These are phyloP conservation scores for Drosophila insularis DNA, from an alignment of 1,140 invertebrate genomes.

Conservation along the genomic window DNA sequence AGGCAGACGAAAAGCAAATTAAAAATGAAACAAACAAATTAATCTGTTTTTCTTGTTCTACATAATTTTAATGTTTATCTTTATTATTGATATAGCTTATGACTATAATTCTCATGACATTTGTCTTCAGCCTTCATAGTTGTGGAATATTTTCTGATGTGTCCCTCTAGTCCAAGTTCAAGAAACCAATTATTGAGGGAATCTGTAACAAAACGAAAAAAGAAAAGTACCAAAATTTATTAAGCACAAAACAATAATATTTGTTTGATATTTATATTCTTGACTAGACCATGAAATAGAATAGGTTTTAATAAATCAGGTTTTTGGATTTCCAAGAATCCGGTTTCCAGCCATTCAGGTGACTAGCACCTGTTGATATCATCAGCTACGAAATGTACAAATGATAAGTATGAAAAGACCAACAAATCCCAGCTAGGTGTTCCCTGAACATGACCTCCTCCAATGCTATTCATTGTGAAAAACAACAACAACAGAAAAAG, in stretches of 20 bases:
- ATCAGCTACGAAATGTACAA: neutral
- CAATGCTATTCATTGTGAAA: constrained; percentile 27
- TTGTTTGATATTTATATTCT: too few relatives aligned
- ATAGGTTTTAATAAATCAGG: constrained; percentile 45
- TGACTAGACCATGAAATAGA: constrained; percentile 18
- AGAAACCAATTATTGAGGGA: constrained; percentile 76
- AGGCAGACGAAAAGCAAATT: constrained; percentile 2
- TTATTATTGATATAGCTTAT: constrained; percentile 14
- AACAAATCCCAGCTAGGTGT: constrained; percentile 40
- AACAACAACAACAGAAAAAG: constrained; percentile 3
- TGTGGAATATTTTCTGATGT: constrained; percentile 13
- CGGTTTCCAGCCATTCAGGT: neutral
- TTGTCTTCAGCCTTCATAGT: constrained; percentile 32
- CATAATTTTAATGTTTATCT: constrained; percentile 28
- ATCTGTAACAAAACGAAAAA: constrained; percentile 53
- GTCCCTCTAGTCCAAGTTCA: constrained; percentile 66
- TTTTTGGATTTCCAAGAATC: constrained; percentile 31
- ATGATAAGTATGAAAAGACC: constrained; percentile 19
- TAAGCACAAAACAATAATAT: too few relatives aligned
- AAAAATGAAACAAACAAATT: neutral
- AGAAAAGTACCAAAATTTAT: too few relatives aligned
- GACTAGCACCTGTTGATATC: neutral
- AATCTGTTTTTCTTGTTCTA: neutral
- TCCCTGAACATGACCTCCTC: constrained; percentile 73
- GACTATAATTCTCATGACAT: constrained; percentile 41